Evolutionary conservation across 2,797 vertebrate species (phyloP).

Genomic region (Pangasius sanitwongsei): DNA sequence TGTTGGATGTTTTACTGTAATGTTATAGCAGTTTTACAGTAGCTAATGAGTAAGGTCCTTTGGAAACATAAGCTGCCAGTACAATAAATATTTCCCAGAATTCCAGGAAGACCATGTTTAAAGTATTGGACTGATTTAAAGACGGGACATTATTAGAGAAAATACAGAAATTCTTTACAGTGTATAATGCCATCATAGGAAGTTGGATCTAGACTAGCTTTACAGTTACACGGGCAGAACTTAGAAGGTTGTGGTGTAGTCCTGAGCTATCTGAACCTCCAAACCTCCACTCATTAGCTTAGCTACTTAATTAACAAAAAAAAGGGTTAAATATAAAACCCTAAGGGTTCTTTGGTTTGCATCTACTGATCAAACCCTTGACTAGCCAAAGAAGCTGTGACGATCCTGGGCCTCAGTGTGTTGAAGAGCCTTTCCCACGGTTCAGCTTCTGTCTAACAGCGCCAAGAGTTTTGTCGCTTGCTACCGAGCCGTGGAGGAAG

Average conservation of each 20-base stretch:
- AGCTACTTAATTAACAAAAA: not conserved
- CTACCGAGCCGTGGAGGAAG: constrained; percentile 21
- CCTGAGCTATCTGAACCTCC: not conserved
- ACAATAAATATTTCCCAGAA: not conserved
- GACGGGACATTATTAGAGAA: not conserved
- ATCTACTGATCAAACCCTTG: not conserved
- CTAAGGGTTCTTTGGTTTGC: not conserved
- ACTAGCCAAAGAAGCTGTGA: not conserved
- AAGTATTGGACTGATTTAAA: not conserved
- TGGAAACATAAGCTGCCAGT: not conserved
- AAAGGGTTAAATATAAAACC: not conserved
- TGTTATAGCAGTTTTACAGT: no score
- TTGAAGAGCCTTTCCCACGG: constrained; percentile 50
- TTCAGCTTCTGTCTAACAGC: not conserved
- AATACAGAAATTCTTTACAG: not conserved
- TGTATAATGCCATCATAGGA: not conserved
- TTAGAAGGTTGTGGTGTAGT: not conserved
- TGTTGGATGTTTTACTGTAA: not conserved
- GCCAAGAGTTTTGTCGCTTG: constrained; percentile 12
- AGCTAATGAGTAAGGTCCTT: not conserved
- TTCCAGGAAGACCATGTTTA: not conserved
- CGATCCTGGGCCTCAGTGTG: not conserved
- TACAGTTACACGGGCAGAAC: not conserved
- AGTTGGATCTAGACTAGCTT: not conserved
- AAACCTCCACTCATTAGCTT: not conserved